Evolutionary conservation across 2,113 vertebrate genomes (phyloP), one percentile per base, ranked within the genome.

Genomic region (Chinchilla lanigera): DNA sequence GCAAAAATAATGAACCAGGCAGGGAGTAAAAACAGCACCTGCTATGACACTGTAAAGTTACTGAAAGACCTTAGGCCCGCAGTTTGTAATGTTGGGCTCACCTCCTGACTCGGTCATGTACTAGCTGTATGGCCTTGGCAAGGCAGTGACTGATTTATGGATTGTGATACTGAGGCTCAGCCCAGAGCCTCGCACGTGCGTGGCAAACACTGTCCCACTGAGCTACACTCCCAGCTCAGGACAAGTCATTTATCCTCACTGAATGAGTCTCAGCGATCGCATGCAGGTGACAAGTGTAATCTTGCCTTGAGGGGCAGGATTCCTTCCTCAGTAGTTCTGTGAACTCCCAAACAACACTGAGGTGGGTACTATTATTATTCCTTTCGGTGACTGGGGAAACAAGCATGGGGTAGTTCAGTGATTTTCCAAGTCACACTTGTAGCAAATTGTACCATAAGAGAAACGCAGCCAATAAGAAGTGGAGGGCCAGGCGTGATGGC

Each of bases 1-100:
- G 44, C 52, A 90, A 89, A 90, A 93, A 78, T 58, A 78, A 92
- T 88, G 63, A 95, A 54, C 58, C 22, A 11, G 80, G 52, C n/a
- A 78, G 52, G n/a, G 44, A 38, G n/a, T n/a, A n/a, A 77, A 61
- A 50, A 71, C 65, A 75, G 71, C 50, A 89, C 26, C 88, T 67
- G 71, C 35, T 8, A 17, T 67, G 86, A 69, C 54, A 56, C 50
- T 89, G 61, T 4, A 41, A 65, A 50, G 12, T 84, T 69, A n/a
- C 67, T 22, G 33, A 75, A 89, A 77, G 67, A 77, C 41, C 80
- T 71, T 71, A 63, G 38, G 47, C 73, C n/a, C 89, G 67, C 16
- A 4, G 60, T 94, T 93, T 63, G 22, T 78, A 90, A 93, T 82
- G 35, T 81, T 61, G 58, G 81, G 44, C 69, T 87, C 90, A 67